A percentile compares a stretch with the other conserved stretches of the same genome.
Conservation (phyloP, 2,113 vertebrate species). For the Notarius lentiginosus region DNA sequence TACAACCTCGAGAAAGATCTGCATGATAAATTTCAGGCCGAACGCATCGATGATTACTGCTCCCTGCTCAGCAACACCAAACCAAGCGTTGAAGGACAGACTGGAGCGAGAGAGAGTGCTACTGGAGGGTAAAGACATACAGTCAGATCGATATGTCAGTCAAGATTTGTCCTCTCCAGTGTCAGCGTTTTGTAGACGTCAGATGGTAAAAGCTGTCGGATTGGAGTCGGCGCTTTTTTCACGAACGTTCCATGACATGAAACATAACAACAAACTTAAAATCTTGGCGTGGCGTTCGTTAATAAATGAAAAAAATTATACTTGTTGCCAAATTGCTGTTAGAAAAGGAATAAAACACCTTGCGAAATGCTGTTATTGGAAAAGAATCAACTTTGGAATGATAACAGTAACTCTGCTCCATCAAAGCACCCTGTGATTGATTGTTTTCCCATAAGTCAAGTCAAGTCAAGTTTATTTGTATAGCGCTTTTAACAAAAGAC, state of each 20-base stretch:
- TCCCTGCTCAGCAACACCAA: slow-evolving; percentile 77
- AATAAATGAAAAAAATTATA: neutral
- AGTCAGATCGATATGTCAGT: neutral
- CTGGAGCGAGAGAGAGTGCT: neutral
- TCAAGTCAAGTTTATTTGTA: too few relatives aligned
- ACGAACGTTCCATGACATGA: too few relatives aligned
- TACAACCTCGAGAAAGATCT: slow-evolving; percentile 86
- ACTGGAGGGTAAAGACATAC: slow-evolving; percentile 55
- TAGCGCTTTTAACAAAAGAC: too few relatives aligned
- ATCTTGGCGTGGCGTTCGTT: too few relatives aligned
- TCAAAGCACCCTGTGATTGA: neutral
- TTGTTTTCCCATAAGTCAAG: neutral
- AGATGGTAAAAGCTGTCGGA: too few relatives aligned
- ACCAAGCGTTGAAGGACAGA: slow-evolving; percentile 52
- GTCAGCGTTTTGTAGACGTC: too few relatives aligned
- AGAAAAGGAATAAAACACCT: neutral
- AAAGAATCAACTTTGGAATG: neutral
- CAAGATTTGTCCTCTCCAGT: neutral
- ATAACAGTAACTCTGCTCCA: neutral
- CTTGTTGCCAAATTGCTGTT: neutral
- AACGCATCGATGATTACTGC: slow-evolving; percentile 83
- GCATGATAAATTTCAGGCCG: slow-evolving; percentile 81
- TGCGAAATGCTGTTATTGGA: neutral
- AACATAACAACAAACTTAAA: too few relatives aligned
- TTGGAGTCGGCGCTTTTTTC: too few relatives aligned